phyloP scores from a whole-genome alignment of 1,140 invertebrate genomes.

The Delia radicum region DNA sequence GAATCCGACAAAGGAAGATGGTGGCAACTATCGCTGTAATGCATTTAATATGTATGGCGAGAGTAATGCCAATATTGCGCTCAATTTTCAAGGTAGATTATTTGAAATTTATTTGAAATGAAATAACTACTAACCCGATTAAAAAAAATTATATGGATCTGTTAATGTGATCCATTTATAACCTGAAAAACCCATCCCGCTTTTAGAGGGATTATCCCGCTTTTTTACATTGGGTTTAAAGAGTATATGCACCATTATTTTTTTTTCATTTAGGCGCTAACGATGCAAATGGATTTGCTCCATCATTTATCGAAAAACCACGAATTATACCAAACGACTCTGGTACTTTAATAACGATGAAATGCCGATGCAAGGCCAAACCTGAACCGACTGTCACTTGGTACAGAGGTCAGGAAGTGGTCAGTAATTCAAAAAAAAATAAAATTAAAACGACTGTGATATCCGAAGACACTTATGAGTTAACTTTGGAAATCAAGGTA shows the following conservation, averaged over 20 bases:
- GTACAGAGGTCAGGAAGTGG: slow-evolving; percentile 84
- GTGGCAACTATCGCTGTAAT: slow-evolving; percentile 98
- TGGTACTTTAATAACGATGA: slow-evolving; percentile 93
- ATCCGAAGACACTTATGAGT: slow-evolving; percentile 85
- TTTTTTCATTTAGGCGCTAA: slow-evolving; percentile 71
- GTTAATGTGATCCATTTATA: too few species aligned
- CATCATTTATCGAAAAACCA: slow-evolving; percentile 95
- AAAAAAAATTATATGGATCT: too few species aligned
- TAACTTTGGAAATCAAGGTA: slow-evolving; percentile 86
- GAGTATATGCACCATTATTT: background rate
- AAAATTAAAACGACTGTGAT: slow-evolving; percentile 73
- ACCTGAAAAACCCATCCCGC: too few species aligned
- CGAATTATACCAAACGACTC: slow-evolving; percentile 96
- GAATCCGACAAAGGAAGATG: slow-evolving; percentile 92
- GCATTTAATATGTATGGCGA: slow-evolving; percentile 97
- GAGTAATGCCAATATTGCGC: slow-evolving; percentile 99
- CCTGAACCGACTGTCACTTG: slow-evolving; percentile 87
- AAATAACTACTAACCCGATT: too few species aligned
- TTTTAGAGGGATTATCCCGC: too few species aligned
- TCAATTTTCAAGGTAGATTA: slow-evolving; percentile 94
- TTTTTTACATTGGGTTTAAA: too few species aligned
- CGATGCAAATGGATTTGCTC: slow-evolving; percentile 85
- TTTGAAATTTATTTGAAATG: background rate
- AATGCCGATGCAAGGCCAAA: slow-evolving; percentile 91
- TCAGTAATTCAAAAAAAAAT: slow-evolving; percentile 84